A percentile compares a stretch with the other conserved stretches of the same genome.
These are phyloP conservation scores for Lagodon rhomboides DNA, from an alignment of 2,797 vertebrate genomes.

Conservation along the genomic window DNA sequence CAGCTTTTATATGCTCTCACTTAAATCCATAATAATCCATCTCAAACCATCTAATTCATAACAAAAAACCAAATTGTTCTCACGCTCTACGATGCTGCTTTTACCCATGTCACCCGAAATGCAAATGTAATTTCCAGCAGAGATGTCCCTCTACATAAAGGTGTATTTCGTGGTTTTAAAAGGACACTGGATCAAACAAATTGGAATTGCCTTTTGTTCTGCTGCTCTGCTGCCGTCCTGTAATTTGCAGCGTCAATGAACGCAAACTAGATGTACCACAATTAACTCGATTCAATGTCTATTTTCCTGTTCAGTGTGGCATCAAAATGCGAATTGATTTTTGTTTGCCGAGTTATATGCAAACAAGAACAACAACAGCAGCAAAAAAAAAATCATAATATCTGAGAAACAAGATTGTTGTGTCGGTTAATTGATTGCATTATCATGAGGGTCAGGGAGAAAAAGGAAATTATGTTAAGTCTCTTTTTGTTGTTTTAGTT, in stretches of 20 bases:
- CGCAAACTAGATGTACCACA: conserved; percentile 79
- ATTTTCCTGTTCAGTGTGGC: conserved; percentile 80
- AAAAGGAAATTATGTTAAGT: conserved; percentile 18
- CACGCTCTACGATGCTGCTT: background rate
- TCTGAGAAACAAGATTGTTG: conserved; percentile 50
- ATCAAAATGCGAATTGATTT: conserved; percentile 80
- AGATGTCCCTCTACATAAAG: conserved; percentile 46
- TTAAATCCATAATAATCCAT: background rate
- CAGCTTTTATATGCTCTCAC: background rate
- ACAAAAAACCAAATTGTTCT: background rate
- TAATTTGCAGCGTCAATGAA: conserved; percentile 83
- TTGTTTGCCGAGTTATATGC: conserved; percentile 67
- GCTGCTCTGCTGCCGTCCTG: conserved; percentile 71
- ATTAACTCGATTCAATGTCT: conserved; percentile 80
- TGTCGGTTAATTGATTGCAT: conserved; percentile 60
- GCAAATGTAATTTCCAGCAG: conserved; percentile 43
- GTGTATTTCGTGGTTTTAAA: conserved; percentile 51
- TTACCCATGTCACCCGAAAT: conserved; percentile 47
- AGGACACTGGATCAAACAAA: conserved; percentile 70
- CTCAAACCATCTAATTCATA: background rate
- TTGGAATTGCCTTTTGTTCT: conserved; percentile 70
- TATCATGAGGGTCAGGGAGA: conserved; percentile 34
- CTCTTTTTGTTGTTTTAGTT: conserved; percentile 17
- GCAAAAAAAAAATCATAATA: conserved; percentile 39
- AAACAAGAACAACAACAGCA: conserved; percentile 29